Evolutionary conservation across 1,140 invertebrate genomes (phyloP).

Genomic region (Drosophila nasuta): DNA sequence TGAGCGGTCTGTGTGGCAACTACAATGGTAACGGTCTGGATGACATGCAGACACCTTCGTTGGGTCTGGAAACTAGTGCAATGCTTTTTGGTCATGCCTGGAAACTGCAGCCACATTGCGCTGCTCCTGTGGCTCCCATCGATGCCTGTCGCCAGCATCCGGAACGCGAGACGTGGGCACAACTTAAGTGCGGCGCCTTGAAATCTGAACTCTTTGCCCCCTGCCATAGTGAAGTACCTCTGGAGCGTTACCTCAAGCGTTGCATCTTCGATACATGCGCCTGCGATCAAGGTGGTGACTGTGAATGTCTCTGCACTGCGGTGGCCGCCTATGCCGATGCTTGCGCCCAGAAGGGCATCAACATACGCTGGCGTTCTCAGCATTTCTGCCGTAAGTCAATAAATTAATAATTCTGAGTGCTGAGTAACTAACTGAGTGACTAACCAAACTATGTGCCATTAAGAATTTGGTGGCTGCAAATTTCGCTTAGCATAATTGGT

Average conservation of each 20-base stretch:
- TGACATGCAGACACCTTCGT: slow-evolving; percentile 93
- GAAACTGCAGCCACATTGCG: slow-evolving; percentile 92
- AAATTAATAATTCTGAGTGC: no score
- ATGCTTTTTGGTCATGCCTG: slow-evolving; percentile 94
- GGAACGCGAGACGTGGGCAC: slow-evolving; percentile 91
- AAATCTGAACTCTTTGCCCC: slow-evolving; percentile 89
- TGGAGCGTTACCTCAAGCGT: slow-evolving; percentile 88
- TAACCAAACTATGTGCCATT: no score
- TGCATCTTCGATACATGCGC: slow-evolving; percentile 94
- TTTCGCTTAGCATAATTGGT: no score
- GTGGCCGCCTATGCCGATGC: slow-evolving; percentile 93
- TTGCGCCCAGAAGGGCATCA: slow-evolving; percentile 90
- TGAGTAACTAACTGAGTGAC: no score
- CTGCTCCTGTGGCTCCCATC: slow-evolving; percentile 84
- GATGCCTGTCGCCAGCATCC: slow-evolving; percentile 91
- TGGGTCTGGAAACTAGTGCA: slow-evolving; percentile 90
- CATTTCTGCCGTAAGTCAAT: slow-evolving; percentile 91
- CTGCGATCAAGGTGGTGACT: slow-evolving; percentile 95
- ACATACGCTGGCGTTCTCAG: slow-evolving; percentile 92
- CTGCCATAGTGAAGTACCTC: slow-evolving; percentile 92
- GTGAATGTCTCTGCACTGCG: slow-evolving; percentile 95
- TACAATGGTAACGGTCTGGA: slow-evolving; percentile 93
- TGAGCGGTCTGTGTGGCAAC: slow-evolving; percentile 95
- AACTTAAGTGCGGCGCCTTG: slow-evolving; percentile 90
- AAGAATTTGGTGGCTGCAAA: no score